These are phyloP conservation scores for Elymnias hypermnestra DNA, from an alignment of 1,140 invertebrate genomes.

Conservation along the genomic window DNA sequence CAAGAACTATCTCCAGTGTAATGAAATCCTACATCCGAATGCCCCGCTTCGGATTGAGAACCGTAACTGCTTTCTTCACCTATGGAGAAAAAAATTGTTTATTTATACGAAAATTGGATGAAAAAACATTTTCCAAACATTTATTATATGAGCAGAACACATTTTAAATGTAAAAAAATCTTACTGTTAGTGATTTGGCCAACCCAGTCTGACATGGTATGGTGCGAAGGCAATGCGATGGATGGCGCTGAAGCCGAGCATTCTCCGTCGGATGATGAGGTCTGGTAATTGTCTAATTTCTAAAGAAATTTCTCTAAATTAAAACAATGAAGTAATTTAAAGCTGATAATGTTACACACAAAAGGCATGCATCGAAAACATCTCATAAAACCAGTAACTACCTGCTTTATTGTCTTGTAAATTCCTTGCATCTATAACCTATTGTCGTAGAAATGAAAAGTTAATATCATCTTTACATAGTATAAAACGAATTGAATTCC, in stretches of 20 bases:
- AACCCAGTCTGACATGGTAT: slow-evolving; percentile 85
- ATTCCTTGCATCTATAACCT: slow-evolving; percentile 46
- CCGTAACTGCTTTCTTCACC: slow-evolving; percentile 88
- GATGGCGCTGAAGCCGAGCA: slow-evolving; percentile 81
- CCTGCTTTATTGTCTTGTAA: slow-evolving; percentile 38
- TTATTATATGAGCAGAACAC: background rate
- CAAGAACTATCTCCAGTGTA: slow-evolving; percentile 84
- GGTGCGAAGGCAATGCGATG: slow-evolving; percentile 69
- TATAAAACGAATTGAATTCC: no score
- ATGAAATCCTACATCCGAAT: slow-evolving; percentile 77
- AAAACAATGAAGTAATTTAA: slow-evolving; percentile 2
- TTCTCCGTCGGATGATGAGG: slow-evolving; percentile 78
- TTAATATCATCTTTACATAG: no score
- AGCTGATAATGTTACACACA: slow-evolving; percentile 10
- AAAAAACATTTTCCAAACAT: background rate
- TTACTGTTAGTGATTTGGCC: slow-evolving; percentile 91
- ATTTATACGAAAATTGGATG: background rate
- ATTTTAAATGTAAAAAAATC: slow-evolving; percentile 17
- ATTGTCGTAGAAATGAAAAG: slow-evolving; percentile 37
- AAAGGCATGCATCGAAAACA: slow-evolving; percentile 9
- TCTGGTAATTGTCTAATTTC: slow-evolving; percentile 67
- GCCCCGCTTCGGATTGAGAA: slow-evolving; percentile 77
- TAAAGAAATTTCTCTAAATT: slow-evolving; percentile 39
- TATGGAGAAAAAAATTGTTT: slow-evolving; percentile 19
- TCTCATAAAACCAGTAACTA: slow-evolving; percentile 14